Conservation (phyloP, 2,888 invertebrate genomes). For the Euspilapteryx auroguttella region DNA sequence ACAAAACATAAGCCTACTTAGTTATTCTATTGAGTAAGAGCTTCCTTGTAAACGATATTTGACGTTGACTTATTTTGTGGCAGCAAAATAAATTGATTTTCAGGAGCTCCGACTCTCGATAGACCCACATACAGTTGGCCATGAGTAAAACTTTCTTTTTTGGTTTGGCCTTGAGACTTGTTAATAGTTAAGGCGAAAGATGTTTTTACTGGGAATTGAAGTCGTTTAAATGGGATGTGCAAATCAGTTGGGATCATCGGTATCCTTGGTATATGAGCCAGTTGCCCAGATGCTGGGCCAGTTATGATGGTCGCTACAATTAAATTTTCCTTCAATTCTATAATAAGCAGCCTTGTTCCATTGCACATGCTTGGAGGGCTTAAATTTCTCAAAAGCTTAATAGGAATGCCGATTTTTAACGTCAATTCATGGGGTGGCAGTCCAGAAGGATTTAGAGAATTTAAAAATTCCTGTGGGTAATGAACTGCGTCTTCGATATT, state of each 20-base stretch:
- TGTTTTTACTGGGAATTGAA: slow-evolving; percentile 11
- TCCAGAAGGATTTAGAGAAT: neutral
- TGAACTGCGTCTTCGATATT: neutral
- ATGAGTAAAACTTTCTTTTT: slow-evolving; percentile 11
- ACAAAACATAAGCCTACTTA: no score
- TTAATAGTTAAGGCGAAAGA: slow-evolving; percentile 12
- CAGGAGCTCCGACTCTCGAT: slow-evolving; percentile 10
- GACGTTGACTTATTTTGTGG: no score
- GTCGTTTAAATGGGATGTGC: slow-evolving; percentile 9
- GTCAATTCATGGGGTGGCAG: neutral
- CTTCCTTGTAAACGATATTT: no score
- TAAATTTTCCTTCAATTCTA: neutral
- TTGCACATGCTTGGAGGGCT: neutral
- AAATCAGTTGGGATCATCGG: slow-evolving; percentile 11
- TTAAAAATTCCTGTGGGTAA: neutral
- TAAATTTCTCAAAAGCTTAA: neutral
- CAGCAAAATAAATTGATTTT: neutral
- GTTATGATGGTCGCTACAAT: slow-evolving; percentile 4
- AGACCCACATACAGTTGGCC: slow-evolving; percentile 13
- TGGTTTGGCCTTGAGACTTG: slow-evolving; percentile 10
- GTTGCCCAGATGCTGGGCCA: slow-evolving; percentile 5
- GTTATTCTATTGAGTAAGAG: no score
- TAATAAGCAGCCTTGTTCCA: neutral
- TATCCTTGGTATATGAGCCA: slow-evolving; percentile 3
- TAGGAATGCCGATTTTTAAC: neutral